phyloP scores from a whole-genome alignment of 2,888 invertebrate genomes.

The Trichogramma dendrolimi region DNA sequence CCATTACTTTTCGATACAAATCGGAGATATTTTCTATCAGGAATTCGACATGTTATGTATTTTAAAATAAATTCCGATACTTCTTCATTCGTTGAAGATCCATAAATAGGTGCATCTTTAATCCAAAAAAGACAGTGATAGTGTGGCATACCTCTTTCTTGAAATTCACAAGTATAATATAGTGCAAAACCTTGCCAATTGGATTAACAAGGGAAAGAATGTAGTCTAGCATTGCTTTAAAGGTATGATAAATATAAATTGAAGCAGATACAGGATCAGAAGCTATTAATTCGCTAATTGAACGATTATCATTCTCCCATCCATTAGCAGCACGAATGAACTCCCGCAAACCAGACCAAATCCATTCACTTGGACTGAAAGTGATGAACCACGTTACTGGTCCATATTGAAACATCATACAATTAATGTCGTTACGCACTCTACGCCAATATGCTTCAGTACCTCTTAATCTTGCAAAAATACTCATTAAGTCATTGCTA shows the following conservation, averaged over 20 bases:
- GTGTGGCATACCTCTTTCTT: constrained; percentile 34
- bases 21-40: constrained; percentile 33
- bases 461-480: constrained; percentile 32
- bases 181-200: constrained; percentile 33
- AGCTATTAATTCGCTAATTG: constrained; percentile 35
- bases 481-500: too few species aligned
- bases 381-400: constrained; percentile 36
- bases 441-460: constrained; percentile 32
- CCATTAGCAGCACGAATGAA: constrained; percentile 36
- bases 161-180: constrained; percentile 37
- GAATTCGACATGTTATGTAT: constrained; percentile 35
- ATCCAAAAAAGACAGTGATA: constrained; percentile 40
- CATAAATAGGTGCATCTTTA: constrained; percentile 35
- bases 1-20: constrained; percentile 32
- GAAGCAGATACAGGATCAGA: constrained; percentile 40
- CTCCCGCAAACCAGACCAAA: constrained; percentile 37
- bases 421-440: constrained; percentile 29
- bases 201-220: constrained; percentile 33
- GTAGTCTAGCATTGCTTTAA: constrained; percentile 39
- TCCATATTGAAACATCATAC: constrained; percentile 35
- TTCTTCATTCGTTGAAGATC: constrained; percentile 31
- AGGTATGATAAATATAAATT: too few species aligned
- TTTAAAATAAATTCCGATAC: constrained; percentile 35
- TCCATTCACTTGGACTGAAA: constrained; percentile 34
- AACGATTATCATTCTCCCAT: constrained; percentile 28